Conservation (phyloP, 2,888 invertebrate species). For the Teinopalpus imperialis region DNA sequence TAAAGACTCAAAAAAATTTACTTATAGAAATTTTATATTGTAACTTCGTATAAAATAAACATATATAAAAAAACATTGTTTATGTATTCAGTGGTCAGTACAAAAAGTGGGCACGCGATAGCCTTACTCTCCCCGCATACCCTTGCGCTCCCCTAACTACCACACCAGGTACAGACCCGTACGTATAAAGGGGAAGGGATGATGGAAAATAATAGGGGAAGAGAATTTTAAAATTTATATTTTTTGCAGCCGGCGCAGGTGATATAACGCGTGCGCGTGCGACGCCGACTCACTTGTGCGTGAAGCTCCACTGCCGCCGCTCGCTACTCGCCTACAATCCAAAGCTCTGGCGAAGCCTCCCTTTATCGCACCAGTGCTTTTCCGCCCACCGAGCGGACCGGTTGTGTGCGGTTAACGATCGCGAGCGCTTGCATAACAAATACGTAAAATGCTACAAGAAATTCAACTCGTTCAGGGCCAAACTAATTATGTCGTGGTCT, state of each 20-base stretch:
- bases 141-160: conserved; percentile 48
- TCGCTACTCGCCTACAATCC: conserved; percentile 49
- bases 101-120: conserved; percentile 75
- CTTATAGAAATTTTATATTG: neutral
- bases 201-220: conserved; percentile 82
- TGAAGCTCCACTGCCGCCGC: conserved; percentile 67
- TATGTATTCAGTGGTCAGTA: conserved; percentile 61
- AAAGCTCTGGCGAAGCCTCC: conserved; percentile 46
- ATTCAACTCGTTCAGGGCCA: conserved; percentile 79
- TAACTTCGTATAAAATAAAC: neutral
- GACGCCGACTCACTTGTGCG: conserved; percentile 78
- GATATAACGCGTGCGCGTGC: conserved; percentile 79
- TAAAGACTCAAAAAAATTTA: too few relatives aligned
- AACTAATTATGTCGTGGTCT: conserved; percentile 84
- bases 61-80: conserved; percentile 24
- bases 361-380: conserved; percentile 53
- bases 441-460: conserved; percentile 78
- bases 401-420: conserved; percentile 49
- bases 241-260: conserved; percentile 83
- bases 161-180: conserved; percentile 77
- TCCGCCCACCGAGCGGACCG: conserved; percentile 59
- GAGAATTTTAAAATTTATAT: conserved; percentile 80
- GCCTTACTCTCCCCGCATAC: conserved; percentile 45
- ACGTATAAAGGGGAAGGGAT: conserved; percentile 78
- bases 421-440: conserved; percentile 48